These are phyloP conservation scores for Leucoraja erinaceus DNA, from an alignment of 2,113 vertebrate species.

Conservation along the genomic window DNA sequence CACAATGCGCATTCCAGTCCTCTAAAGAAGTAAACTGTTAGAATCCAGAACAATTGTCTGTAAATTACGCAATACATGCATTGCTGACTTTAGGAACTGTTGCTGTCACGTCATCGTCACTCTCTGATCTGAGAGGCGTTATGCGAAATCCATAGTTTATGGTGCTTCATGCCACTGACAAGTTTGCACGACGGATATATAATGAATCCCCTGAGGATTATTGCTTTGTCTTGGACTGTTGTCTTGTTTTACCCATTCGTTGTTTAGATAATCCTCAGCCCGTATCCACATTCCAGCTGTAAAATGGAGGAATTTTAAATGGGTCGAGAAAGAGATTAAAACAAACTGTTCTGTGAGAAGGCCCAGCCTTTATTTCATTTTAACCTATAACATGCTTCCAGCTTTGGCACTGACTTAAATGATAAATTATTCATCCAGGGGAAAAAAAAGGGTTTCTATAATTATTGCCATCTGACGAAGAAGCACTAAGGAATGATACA, in stretches of 20 bases:
- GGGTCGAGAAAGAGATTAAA: constrained; percentile 51
- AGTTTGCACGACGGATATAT: constrained; percentile 66
- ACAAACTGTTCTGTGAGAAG: background rate
- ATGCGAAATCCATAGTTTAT: constrained; percentile 75
- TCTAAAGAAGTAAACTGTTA: no score
- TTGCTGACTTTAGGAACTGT: background rate
- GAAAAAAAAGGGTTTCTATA: background rate
- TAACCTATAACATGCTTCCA: background rate
- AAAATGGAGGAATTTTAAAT: constrained; percentile 57
- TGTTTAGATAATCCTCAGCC: constrained; percentile 53
- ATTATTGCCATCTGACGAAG: background rate
- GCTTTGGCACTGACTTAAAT: background rate
- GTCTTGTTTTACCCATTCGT: constrained; percentile 64
- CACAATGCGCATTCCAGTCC: no score
- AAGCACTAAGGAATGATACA: no score
- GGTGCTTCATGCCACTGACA: constrained; percentile 68
- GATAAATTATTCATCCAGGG: background rate
- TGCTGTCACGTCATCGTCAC: constrained; percentile 51
- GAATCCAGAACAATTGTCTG: background rate
- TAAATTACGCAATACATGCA: background rate
- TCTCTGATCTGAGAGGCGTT: constrained; percentile 65
- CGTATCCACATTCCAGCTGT: constrained; percentile 58
- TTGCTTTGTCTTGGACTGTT: constrained; percentile 52
- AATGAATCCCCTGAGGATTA: constrained; percentile 63
- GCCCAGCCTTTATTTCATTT: background rate